Percentiles rank a stretch among this genome's conserved stretches.
phyloP scores from a whole-genome alignment of 2,888 invertebrate species.

The Anagyrus pseudococci region DNA sequence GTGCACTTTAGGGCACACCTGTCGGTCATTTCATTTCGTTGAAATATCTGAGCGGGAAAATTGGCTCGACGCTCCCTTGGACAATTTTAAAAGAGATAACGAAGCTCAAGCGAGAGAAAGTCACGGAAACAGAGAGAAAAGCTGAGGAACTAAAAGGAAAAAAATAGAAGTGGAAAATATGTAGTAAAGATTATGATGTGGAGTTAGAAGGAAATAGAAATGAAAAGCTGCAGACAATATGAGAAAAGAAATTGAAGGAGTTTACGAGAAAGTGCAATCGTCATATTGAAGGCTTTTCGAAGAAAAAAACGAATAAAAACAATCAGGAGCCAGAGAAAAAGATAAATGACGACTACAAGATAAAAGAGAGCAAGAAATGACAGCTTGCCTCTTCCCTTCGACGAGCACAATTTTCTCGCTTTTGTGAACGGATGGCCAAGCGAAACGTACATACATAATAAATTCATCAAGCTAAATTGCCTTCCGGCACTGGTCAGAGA shows the following conservation, averaged over 20 bases:
- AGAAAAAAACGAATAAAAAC: conserved; percentile 20
- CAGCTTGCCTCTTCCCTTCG: background rate
- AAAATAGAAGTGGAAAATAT: conserved; percentile 33
- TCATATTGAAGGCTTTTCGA: conserved; percentile 32
- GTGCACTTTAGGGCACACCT: conserved; percentile 32
- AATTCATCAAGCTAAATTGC: conserved; percentile 50
- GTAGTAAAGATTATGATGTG: conserved; percentile 38
- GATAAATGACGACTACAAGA: conserved; percentile 26
- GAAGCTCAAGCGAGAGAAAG: no score
- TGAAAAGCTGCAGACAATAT: conserved; percentile 18
- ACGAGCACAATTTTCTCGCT: conserved; percentile 24
- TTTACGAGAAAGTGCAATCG: conserved; percentile 38
- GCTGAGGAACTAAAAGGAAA: conserved; percentile 7
- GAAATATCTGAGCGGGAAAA: conserved; percentile 33
- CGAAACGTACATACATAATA: conserved; percentile 38
- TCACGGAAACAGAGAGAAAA: background rate
- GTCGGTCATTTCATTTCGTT: conserved; percentile 35
- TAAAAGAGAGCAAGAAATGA: conserved; percentile 36
- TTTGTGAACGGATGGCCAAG: conserved; percentile 38
- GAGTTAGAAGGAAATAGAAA: conserved; percentile 18
- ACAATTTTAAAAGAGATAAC: conserved; percentile 17
- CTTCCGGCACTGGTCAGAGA: conserved; percentile 40
- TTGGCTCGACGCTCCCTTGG: conserved; percentile 16
- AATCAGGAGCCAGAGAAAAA: conserved; percentile 8
- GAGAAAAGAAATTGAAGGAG: conserved; percentile 36